Base-by-base conservation (phyloP, 1,140 invertebrate genomes). In the Yoshiicerus persimilis region DNA sequence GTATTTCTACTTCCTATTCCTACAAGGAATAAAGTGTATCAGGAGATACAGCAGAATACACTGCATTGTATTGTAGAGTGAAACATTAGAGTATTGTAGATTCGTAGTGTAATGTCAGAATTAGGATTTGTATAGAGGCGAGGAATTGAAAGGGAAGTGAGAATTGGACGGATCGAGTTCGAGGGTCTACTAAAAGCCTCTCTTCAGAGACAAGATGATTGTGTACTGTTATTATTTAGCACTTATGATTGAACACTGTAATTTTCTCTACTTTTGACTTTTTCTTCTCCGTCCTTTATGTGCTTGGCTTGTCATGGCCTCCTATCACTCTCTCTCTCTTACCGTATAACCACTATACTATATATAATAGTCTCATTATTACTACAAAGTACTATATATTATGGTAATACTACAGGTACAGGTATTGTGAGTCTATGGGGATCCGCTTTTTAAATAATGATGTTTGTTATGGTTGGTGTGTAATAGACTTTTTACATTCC, bases 211-310 rank as follows among this genome's bases (percentile, higher is more conserved):
- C 41, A 87, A 87, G 87, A 84, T 85, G 80, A 85, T 88, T 84
- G 75, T 87, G 77, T 62, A 39, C 36, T 56, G 34, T 64, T 88
- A 85, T 88, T 88, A 87, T 87, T 70, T 34, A 80, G 75, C 75
- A 80, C 75, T 75, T 66, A 88, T 88, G 87, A 88, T 86, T 88
- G 87, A 88, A 86, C 87, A 88, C 87, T 88, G 87, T 88, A 88
- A 88, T 88, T 88, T 88, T 88, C 87, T 41, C 47, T 34, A 32
- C 25, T 56, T 47, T 84, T 84, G 83, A 41, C 83, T 84, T 84
- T 83, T 80, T 87, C 36, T 27, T 56, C 23, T 38, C 9, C 75
- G 30, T 80, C 75, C 75, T 80, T 30, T 70, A 70, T 70, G 64
- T 25, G 27, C 20, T 27, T 30, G 27, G 27, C 64, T 70, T 70